phyloP scores from a whole-genome alignment of 2,113 vertebrate genomes.

The Trachemys scripta region DNA sequence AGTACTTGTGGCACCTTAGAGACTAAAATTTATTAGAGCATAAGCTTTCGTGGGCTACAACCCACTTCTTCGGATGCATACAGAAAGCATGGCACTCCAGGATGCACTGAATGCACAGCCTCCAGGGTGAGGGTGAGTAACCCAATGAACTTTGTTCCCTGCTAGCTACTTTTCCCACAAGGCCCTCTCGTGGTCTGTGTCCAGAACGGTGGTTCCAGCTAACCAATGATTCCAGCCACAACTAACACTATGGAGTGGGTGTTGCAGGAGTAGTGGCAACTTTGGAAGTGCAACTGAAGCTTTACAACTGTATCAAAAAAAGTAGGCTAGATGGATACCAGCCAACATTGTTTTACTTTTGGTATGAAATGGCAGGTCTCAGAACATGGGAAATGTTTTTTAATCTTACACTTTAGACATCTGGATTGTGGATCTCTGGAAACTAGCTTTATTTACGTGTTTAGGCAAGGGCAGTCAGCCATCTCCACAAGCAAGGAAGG shows the following conservation, averaged over 20 bases:
- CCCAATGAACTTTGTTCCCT: accelerated
- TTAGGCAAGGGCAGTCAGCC: neutral
- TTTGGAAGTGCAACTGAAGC: neutral
- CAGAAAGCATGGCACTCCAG: neutral
- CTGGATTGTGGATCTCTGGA: neutral
- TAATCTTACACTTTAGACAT: neutral
- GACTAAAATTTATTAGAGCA: too few species aligned
- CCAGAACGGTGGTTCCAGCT: neutral
- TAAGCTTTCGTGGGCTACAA: too few species aligned
- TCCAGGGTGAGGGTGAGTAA: neutral
- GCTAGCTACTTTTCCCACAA: accelerated
- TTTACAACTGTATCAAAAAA: neutral
- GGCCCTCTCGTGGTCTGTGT: accelerated
- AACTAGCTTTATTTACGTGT: accelerated
- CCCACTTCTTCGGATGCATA: neutral
- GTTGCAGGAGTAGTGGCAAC: neutral
- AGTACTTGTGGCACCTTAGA: too few species aligned
- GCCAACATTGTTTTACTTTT: accelerated
- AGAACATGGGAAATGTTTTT: neutral
- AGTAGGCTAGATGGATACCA: neutral
- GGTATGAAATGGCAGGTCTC: accelerated
- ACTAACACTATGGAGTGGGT: neutral
- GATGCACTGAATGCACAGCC: neutral
- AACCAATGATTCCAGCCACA: neutral
- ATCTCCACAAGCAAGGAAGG: neutral